Evolutionary conservation across 2,888 invertebrate genomes (phyloP), one percentile per base, ranked within the genome.

Genomic region (Apamea anceps): DNA sequence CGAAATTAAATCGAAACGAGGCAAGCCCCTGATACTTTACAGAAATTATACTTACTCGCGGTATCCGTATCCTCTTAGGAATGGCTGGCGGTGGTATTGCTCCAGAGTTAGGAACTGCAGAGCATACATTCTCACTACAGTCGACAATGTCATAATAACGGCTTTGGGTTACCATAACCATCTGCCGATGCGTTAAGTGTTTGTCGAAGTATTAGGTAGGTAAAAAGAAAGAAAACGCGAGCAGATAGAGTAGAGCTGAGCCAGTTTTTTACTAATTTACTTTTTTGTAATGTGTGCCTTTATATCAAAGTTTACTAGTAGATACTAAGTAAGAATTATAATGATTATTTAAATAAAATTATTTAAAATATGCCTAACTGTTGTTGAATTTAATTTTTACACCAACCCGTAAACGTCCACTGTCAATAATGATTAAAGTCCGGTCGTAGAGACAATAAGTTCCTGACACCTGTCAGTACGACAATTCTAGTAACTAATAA

Each of bases 71-170:
- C 95, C 93, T 0, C 68, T 93, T 57, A 94, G 91, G 79, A 89
- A 90, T 75, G 95, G 95, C 13, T 94, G 94, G 93, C 90, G 95
- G 4, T 96, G 96, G 96, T 95, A 95, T 84, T 96, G 96, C 79
- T 95, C 95, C 7, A 94, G 91, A 66, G 93, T 94, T 62, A 95
- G 92, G 86, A 93, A 91, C 72, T 96, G 95, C 88, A 92, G 93
- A 48, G 96, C 95, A 2, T 90, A 92, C 80, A 91, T 96, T n/a
- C 75, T 94, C 60, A 94, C 95, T 1, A 91, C 91, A 7, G 84
- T 85, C 1, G 91, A 93, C 32, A 91, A 94, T 75, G 81, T 87
- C 18, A 90, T 95, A n/a, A 70, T 93, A 8, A 86, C 87, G 0
- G 81, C 85, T 12, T 87, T 88, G 0, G 94, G 94, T 0, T 75